Evolutionary conservation across 1,140 invertebrate species (phyloP), one percentile per base, ranked within the genome.

Genomic region (Drosophila kepulauana): DNA sequence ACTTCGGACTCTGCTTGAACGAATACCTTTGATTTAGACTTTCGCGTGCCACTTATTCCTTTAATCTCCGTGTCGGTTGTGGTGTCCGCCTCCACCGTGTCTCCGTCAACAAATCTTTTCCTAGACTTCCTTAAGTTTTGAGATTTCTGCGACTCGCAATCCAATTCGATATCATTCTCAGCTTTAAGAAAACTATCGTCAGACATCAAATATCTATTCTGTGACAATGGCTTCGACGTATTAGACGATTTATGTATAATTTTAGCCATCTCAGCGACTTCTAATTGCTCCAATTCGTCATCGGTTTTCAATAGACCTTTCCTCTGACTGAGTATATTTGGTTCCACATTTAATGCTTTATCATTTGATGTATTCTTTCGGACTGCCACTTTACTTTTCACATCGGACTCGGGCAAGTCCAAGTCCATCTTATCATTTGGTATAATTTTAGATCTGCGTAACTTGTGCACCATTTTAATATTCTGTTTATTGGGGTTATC

Each of bases 21-120:
- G 5, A 7, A 15, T 6, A 5, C 13, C 13, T 59, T 75, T 5
- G 52, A 56, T n/a, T 75, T 82, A 1, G n/a, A 30, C 1, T 20
- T 61, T 20, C 7, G 2, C 7, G 0, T 5, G 30, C 6, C 13
- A 20, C 2, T 25, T 51, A 11, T 58, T 7, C 10, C 38, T n/a
- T 2, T 41, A 38, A 38, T 6, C 10, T 74, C 71, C 6, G 8
- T 56, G 20, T 52, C 71, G 5, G 38, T 61, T 33, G 8, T 13
- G 5, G 11, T 35, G 10, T 64, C 30, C 28, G 25, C n/a, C 10
- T 68, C 62, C 8, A 11, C 6, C 3, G 15, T 7, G 5, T n/a
- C 5, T 10, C 45, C 38, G 1, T 49, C 15, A n/a, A 43, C 8
- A 4, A 33, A 7, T 35, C 7, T 30, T 8, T 41, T 66, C 3